Percentiles rank a stretch among this genome's conserved stretches.
Conservation (phyloP, 2,888 invertebrate genomes). For the Drosophila meridionalis region DNA sequence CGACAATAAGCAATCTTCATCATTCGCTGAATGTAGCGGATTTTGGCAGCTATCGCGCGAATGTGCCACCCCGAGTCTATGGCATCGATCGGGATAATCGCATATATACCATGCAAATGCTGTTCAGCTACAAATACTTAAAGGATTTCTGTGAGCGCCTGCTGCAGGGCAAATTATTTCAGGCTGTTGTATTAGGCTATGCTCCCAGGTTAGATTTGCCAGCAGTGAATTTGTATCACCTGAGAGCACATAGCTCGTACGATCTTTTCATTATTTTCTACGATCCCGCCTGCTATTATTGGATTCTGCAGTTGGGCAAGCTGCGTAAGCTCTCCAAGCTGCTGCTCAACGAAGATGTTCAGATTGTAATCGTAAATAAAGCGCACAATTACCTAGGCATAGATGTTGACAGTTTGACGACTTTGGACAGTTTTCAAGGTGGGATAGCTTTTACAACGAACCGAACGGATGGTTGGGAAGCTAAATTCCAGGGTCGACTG, state of each 20-base stretch:
- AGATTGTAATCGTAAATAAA: neutral
- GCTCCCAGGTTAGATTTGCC: conserved; percentile 8
- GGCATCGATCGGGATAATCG: conserved; percentile 33
- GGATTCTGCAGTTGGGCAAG: conserved; percentile 41
- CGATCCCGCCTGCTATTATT: conserved; percentile 45
- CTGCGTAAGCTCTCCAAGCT: conserved; percentile 15
- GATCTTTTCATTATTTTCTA: conserved; percentile 51
- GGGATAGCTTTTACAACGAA: conserved; percentile 10
- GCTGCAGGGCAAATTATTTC: conserved; percentile 31
- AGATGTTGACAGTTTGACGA: neutral
- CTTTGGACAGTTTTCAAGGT: conserved; percentile 15
- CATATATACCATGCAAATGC: conserved; percentile 53
- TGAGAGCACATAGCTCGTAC: conserved; percentile 11
- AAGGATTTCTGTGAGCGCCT: conserved; percentile 53
- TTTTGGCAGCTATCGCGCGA: conserved; percentile 40
- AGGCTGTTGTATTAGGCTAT: conserved; percentile 32
- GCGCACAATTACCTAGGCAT: neutral
- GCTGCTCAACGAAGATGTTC: neutral
- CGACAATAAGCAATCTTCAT: conserved; percentile 26
- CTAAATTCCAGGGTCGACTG: neutral
- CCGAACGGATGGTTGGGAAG: conserved; percentile 14
- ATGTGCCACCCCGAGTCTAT: conserved; percentile 46
- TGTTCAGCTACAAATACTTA: conserved; percentile 45
- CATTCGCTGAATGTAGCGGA: conserved; percentile 10
- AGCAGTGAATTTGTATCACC: conserved; percentile 37